Evolutionary conservation across 2,113 vertebrate species (phyloP), one percentile per base, ranked within the genome.

Genomic region (Tonatia bakeri): DNA sequence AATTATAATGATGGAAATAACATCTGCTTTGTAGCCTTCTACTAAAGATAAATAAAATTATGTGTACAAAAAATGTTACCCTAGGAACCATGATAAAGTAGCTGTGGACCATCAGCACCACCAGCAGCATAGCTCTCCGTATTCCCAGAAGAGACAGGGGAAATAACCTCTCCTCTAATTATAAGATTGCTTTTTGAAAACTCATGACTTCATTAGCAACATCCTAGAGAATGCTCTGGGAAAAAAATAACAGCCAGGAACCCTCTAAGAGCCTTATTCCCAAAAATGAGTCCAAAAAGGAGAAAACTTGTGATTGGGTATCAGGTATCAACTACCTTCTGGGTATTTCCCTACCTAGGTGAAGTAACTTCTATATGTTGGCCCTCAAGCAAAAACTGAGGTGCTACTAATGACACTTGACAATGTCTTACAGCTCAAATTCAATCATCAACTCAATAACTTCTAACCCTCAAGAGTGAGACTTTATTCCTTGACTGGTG

Each of bases 11-110:
- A 84, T 67, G 15, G 85, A 83, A 70, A 95, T 47, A 50, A 76
- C 20, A 84, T 70, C 64, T 87, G 17, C 43, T 92, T 40, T 91
- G 26, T 43, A 54, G 56, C 82, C 61, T 69, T 79, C 82, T 82
- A 89, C n/a, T 54, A 59, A 96, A 94, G 54, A 43, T 33, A 90
- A 91, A 89, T 33, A 85, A 92, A 90, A 81, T 54, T 16, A 79
- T 19, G 14, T 19, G 31, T 7, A 67, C 20, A 65, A 56, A 90
- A 54, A 36, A n/a, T 2, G 33, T 72, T 22, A 76, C 24, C 19
- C 61, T 7, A 38, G 17, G 76, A 93, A 38, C n/a, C 43, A 67
- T 10, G 8, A n/a, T 59, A 87, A 72, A 80, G 43, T 54, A 45
- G 10, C 24, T 8, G 4, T 38, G 36, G 33, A 43, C 79, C 16